Base-by-base conservation (phyloP, 2,113 vertebrate genomes). In the Aramus guarauna region DNA sequence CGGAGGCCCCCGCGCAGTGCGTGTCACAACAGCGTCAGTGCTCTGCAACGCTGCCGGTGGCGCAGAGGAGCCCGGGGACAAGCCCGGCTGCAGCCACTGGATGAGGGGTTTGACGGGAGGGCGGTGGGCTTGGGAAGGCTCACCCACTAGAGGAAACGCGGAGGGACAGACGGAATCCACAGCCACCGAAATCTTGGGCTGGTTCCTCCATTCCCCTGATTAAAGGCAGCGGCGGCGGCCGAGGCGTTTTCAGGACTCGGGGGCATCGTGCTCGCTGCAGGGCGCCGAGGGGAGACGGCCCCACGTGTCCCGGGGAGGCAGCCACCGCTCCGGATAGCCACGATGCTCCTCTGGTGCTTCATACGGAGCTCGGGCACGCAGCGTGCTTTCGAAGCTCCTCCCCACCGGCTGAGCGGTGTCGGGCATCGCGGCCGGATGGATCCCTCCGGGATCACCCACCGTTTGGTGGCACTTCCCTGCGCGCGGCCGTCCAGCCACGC, bases 221-320 rank as follows among this genome's bases (percentile, higher is more conserved):
- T 4, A 14, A 18, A 20, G 66, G 47, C 66, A 34, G 36, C 3
- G 30, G 34, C 7, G 8, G 29, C 48, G 59, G 50, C 32, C 2
- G 0, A 69, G 56, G 58, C 9, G 45, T 45, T 30, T 43, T 50
- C 15, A 34, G 59, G 43, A 26, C 2, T 2, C 34, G 23, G 72
- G 23, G 19, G 11, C 48, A 63, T 62, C 2, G 1, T 10, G 11
- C 48, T 73, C 4, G 2, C 43, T 37, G 41, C 48, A 21, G 27
- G 23, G 8, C 56, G 12, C 41, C 2, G 55, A 30, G 39, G 11
- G 22, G 8, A 0, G 0, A 22, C 17, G 60, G 39, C 56, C 39
- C 45, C 1, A 0, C 2, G 3, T 22, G 13, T 47, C 60, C 60
- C 0, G 0, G 15, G 55, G 43, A 73, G 11, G 9, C 17, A 52